phyloP scores from a whole-genome alignment of 2,113 vertebrate species.

The Pelecanus crispus region DNA sequence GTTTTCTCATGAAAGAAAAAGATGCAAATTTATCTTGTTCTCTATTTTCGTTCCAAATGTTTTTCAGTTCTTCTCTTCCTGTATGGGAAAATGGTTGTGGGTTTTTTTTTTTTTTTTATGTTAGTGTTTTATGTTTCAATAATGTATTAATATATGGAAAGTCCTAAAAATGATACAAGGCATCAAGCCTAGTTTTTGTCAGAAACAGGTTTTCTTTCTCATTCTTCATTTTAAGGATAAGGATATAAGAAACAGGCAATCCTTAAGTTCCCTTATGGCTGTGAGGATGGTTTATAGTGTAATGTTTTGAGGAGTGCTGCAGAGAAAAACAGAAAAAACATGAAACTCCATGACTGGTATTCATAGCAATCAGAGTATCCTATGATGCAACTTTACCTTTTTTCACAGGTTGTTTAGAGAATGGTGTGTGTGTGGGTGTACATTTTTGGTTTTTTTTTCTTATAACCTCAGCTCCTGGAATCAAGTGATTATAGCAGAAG shows the following conservation, averaged over 20 bases:
- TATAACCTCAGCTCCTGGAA: background rate
- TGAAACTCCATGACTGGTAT: background rate
- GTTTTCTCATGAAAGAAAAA: background rate
- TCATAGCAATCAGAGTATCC: background rate
- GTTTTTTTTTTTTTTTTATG: background rate
- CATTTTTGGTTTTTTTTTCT: background rate
- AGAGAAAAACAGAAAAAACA: background rate
- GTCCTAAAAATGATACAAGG: background rate
- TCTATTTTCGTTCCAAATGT: background rate
- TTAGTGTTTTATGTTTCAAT: background rate
- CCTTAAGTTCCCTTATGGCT: background rate
- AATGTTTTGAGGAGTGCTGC: background rate
- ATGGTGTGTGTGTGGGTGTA: fast-evolving
- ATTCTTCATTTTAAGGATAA: background rate
- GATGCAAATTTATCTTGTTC: background rate
- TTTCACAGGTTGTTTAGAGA: background rate
- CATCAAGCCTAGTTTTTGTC: background rate
- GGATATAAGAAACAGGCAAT: background rate
- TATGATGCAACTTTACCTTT: background rate
- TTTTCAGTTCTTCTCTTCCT: background rate
- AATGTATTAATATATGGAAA: background rate
- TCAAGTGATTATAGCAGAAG: background rate
- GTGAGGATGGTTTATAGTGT: background rate
- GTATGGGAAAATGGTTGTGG: fast-evolving
- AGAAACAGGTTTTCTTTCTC: background rate